Evolutionary conservation across 2,797 vertebrate genomes (phyloP).

Genomic region (Aphelocoma californica): DNA sequence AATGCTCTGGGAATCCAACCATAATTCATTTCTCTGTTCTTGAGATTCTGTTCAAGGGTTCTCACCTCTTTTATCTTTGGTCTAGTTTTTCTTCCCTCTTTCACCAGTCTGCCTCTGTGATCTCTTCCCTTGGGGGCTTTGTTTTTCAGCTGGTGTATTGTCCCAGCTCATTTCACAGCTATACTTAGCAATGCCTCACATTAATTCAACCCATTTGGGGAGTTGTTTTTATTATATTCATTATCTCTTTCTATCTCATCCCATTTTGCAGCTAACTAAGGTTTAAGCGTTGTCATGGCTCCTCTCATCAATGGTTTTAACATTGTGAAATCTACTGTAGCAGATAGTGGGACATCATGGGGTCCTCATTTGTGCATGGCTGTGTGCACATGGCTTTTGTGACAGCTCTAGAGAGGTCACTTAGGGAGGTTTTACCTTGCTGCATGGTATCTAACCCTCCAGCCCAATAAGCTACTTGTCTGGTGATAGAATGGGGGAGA

Average conservation of each 20-base stretch:
- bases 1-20: background rate
- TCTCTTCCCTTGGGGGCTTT: background rate
- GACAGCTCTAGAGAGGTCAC: background rate
- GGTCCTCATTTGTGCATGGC: background rate
- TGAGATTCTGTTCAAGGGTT: background rate
- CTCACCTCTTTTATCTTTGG: background rate
- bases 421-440: background rate
- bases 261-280: background rate
- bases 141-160: background rate
- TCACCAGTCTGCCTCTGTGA: background rate
- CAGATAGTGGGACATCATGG: background rate
- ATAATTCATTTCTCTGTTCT: background rate
- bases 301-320: background rate
- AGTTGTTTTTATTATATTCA: background rate
- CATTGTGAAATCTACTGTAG: background rate
- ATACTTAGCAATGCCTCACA: background rate
- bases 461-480: background rate
- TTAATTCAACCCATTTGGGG: background rate
- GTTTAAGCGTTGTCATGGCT: background rate
- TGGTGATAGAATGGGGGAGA: background rate
- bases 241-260: background rate
- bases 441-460: background rate
- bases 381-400: rapidly evolving
- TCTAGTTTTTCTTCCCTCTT: background rate
- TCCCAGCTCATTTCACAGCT: background rate